Base-by-base conservation (phyloP, 2,113 vertebrate species). In the Ramphastos sulfuratus region DNA sequence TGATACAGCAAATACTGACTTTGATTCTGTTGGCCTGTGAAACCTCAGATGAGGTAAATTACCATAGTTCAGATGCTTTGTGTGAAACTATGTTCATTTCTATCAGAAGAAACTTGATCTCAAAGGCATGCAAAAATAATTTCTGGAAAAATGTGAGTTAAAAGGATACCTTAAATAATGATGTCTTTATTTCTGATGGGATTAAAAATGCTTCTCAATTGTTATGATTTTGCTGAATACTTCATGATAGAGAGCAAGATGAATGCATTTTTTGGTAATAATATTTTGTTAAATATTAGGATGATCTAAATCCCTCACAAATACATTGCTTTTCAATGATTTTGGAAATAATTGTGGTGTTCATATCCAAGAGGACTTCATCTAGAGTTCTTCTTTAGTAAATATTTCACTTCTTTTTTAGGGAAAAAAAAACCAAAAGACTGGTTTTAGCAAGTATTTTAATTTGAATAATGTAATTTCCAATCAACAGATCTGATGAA, bases 371-470 rank as follows among this genome's bases (percentile, higher is more conserved):
- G 9, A 66, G 1, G 4, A 18, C 3, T 50, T 87, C 58, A 17
- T 59, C 3, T 63, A 8, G 0, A 63, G 24, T 10, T 63, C 7
- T 0, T 21, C 85, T 88, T 42, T 28, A n/a, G 30, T 35, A 83
- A 77, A 77, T 70, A 70, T 63, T 61, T 79, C 30, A 33, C 9
- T 50, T 75, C 7, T 16, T 4, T 16, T 84, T 18, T 14, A 33
- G 8, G 0, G 74, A 44, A 24, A 39, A 39, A 10, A 1, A 1
- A 21, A 9, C 19, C 19, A 10, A 24, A 12, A 50, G 20, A 5
- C 10, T 50, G 10, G 4, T 50, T 50, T 42, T 37, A 37, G 23
- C 4, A 71, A 15, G 0, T 28, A 18, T 81, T 93, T 77, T 89
- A 7, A 35, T 91, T 81, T 74, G 9, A 71, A 17, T 35, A 35